Evolutionary conservation across 2,797 vertebrate species (phyloP), one percentile per base, ranked within the genome.

Genomic region (Hydrolagus colliei): DNA sequence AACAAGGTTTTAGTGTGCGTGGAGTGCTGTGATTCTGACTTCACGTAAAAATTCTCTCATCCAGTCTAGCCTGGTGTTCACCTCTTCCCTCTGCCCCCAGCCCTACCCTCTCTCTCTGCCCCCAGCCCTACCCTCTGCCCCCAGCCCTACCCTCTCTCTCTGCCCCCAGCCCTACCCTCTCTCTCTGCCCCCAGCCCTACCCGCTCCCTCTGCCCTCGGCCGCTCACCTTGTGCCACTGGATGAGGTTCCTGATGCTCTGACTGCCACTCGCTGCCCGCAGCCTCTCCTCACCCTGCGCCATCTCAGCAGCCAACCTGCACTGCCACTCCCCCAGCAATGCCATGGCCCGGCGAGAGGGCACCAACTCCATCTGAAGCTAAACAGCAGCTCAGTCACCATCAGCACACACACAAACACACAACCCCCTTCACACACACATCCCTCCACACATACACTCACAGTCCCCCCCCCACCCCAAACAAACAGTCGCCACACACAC

Each of bases 321-420:
- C 86, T 98, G 91, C 95, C 94, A 97, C 87, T 72, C 86, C 86
- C 93, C 93, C 86, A 96, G 89, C 87, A 96, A 94, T 20, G 88
- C 88, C 90, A 98, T 95, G 72, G 95, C 95, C 87, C 88, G 91
- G 87, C 95, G 92, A 4, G 96, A 96, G 7, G 91, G 91, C 88
- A 95, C 41, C 67, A 90, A 92, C 89, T 96, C 92, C 93, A 96
- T 90, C 91, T 96, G 94, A 86, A 92, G 91, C 97, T 98, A 90
- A 85, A 12, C 52, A 63, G 62, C 16, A 18, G 13, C 9, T 14
- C 3, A 32, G 27, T 14, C 1, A 76, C 18, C 16, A 76, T 18
- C 8, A 74, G 14, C 73, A 75, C 73, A 12, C 6, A 14, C 73
- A 74, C 73, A 16, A 12, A 6, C 73, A 72, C 4, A 0, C 8